Evolutionary conservation across 2,797 vertebrate genomes (phyloP).

Genomic region (Myotis findleyi): DNA sequence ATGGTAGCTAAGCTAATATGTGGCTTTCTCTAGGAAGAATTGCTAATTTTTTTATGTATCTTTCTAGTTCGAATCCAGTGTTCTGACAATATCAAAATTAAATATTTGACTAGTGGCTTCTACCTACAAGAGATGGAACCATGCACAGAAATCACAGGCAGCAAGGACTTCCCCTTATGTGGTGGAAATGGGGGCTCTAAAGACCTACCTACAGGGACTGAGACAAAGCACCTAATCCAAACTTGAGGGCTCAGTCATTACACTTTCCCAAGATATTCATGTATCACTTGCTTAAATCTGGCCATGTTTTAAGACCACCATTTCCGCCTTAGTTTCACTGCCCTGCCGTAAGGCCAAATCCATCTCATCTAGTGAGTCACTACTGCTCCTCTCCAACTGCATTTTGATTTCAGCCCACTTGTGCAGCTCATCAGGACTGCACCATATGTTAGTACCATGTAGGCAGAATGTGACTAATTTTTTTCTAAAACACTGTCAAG

Average conservation of each 20-base stretch:
- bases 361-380: conserved; percentile 76
- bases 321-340: conserved; percentile 32
- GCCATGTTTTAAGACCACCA: conserved; percentile 46
- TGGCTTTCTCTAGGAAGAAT: not conserved
- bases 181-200: not conserved
- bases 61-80: not conserved
- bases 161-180: not conserved
- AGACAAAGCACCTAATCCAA: conserved; percentile 19
- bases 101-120: conserved; percentile 15
- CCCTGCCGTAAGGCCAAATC: conserved; percentile 74
- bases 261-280: not conserved
- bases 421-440: conserved; percentile 64
- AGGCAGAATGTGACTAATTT: conserved; percentile 80
- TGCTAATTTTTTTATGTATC: not conserved
- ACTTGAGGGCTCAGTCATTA: not conserved
- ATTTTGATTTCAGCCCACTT: conserved; percentile 78
- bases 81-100: not conserved
- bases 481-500: conserved; percentile 69
- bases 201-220: not conserved
- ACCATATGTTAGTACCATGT: conserved; percentile 81
- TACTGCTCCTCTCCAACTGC: conserved; percentile 65
- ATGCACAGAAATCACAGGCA: not conserved
- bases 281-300: not conserved
- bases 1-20: not conserved
- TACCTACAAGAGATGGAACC: not conserved